phyloP scores from a whole-genome alignment of 2,113 vertebrate genomes.

The Epinephelus fuscoguttatus region DNA sequence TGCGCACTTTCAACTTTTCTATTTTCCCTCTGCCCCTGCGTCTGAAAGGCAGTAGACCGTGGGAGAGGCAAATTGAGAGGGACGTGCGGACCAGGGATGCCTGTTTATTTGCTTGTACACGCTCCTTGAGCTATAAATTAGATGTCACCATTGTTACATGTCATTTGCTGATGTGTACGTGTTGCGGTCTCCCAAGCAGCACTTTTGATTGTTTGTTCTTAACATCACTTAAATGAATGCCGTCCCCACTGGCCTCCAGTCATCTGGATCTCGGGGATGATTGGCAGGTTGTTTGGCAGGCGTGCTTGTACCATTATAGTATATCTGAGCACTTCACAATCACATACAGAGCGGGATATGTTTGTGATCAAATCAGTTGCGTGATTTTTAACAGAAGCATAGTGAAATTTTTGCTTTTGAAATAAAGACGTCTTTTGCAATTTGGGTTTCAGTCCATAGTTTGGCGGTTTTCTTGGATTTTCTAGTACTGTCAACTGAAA shows the following conservation, averaged over 20 bases:
- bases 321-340: conserved; percentile 20
- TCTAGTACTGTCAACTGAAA: conserved; percentile 4
- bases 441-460: conserved; percentile 1
- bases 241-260: conserved; percentile 65
- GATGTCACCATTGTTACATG: conserved; percentile 83
- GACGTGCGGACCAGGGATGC: conserved; percentile 71
- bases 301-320: conserved; percentile 33
- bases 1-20: conserved; percentile 64
- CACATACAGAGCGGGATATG: background rate
- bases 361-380: conserved; percentile 26
- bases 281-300: conserved; percentile 69
- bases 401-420: background rate
- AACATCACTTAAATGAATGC: conserved; percentile 76
- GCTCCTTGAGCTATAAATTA: conserved; percentile 84
- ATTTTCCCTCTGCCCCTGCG: conserved; percentile 36
- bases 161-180: conserved; percentile 73
- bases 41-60: conserved; percentile 67
- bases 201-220: conserved; percentile 82
- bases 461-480: conserved; percentile 1
- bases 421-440: conserved; percentile 7
- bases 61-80: conserved; percentile 81
- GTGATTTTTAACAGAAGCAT: too few species aligned
- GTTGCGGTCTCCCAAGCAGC: conserved; percentile 61
- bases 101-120: conserved; percentile 85
- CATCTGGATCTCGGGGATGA: conserved; percentile 54